These are phyloP conservation scores for Sapajus apella DNA, from an alignment of 2,113 vertebrate species.

Conservation along the genomic window DNA sequence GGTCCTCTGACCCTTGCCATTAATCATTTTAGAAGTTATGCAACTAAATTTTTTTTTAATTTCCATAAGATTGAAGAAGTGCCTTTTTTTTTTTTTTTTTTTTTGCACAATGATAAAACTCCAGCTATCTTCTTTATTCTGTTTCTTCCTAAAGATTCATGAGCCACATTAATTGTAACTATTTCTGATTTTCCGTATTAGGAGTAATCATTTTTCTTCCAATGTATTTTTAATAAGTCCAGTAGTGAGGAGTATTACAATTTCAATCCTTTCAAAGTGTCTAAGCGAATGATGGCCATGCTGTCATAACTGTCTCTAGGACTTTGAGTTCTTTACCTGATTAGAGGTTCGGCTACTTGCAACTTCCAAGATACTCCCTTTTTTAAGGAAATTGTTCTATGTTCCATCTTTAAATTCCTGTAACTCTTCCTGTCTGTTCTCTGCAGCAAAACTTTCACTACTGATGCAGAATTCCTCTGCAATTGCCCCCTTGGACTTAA, in stretches of 20 bases:
- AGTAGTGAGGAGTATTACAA: constrained; percentile 57
- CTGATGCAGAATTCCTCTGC: not conserved
- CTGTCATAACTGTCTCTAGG: constrained; percentile 23
- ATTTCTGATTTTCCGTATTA: constrained; percentile 78
- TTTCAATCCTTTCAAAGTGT: constrained; percentile 64
- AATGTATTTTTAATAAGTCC: constrained; percentile 78
- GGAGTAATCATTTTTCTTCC: constrained; percentile 72
- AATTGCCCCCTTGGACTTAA: not conserved
- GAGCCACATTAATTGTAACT: constrained; percentile 76
- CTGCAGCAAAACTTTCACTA: not conserved
- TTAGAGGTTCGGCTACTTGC: not conserved
- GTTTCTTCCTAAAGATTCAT: constrained; percentile 74
- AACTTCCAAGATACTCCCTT: not conserved
- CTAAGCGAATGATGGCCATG: not conserved
- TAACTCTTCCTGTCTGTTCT: not conserved
- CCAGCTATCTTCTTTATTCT: constrained; percentile 63
- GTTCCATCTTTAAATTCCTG: not conserved
- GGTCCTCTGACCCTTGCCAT: constrained; percentile 43
- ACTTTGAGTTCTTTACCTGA: constrained; percentile 25
- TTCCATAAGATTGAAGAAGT: constrained; percentile 61
- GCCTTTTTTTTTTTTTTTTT: constrained; percentile 46
- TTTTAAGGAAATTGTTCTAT: not conserved
- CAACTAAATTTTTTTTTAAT: constrained; percentile 67
- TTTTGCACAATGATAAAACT: constrained; percentile 60
- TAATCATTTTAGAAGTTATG: constrained; percentile 59